Percentiles rank a stretch among this genome's conserved stretches.
phyloP scores from a whole-genome alignment of 2,113 vertebrate species.

The Pachypanchax playfairii region DNA sequence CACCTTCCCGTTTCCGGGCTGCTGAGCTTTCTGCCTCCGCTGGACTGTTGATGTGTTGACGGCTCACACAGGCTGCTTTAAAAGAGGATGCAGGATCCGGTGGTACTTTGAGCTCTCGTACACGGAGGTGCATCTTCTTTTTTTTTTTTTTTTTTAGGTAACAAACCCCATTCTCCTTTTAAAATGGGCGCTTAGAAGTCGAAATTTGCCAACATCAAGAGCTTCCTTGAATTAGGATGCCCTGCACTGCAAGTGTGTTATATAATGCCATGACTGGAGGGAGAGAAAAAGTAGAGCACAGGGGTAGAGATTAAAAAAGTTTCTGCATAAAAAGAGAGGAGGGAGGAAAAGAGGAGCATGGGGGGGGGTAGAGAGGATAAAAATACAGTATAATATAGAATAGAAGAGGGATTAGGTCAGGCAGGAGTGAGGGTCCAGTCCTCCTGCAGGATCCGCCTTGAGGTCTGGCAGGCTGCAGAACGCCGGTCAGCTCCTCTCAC shows the following conservation, averaged over 20 bases:
- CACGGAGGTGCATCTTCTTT: conserved; percentile 43
- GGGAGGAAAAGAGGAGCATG: conserved; percentile 42
- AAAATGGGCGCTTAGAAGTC: conserved; percentile 64
- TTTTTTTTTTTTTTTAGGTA: conserved; percentile 40
- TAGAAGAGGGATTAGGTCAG: conserved; percentile 51
- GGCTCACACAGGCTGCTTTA: conserved; percentile 13
- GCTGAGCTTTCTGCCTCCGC: conserved; percentile 36
- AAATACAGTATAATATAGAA: conserved; percentile 50
- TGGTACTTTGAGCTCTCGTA: conserved; percentile 38
- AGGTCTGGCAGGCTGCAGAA: conserved; percentile 50
- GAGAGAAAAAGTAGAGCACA: conserved; percentile 71
- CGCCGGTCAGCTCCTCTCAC: conserved; percentile 38
- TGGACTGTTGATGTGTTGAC: conserved; percentile 33
- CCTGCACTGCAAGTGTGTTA: conserved; percentile 66
- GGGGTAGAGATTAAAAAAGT: conserved; percentile 73
- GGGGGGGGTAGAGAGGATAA: conserved; percentile 46
- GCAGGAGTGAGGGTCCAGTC: conserved; percentile 39
- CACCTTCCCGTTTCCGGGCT: conserved; percentile 33
- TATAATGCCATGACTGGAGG: conserved; percentile 74
- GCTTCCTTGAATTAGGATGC: conserved; percentile 70
- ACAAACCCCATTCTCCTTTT: conserved; percentile 53
- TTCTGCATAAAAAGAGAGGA: conserved; percentile 62
- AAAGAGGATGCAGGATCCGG: conserved; percentile 39
- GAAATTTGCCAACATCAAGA: conserved; percentile 74
- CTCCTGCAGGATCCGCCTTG: conserved; percentile 32